phyloP scores from a whole-genome alignment of 2,888 invertebrate species.

The Nephrocerus scutellatus region DNA sequence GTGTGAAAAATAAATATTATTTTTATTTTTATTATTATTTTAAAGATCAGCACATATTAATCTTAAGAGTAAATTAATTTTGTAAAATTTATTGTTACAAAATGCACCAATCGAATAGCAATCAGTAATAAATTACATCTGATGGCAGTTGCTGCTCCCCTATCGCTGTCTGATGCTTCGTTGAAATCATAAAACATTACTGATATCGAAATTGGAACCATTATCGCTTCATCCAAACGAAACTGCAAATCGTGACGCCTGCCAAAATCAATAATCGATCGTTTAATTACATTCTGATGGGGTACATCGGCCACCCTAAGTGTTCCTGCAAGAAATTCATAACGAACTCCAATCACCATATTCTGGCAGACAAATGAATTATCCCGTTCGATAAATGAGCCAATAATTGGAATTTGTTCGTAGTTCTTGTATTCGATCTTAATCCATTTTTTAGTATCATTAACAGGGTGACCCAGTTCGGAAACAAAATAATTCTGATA shows the following conservation, averaged over 20 bases:
- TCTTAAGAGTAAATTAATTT: no score
- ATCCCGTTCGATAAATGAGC: conserved; percentile 27
- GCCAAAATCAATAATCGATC: conserved; percentile 33
- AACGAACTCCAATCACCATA: conserved; percentile 36
- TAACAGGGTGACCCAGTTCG: conserved; percentile 36
- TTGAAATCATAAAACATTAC: conserved; percentile 37
- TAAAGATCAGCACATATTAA: no score
- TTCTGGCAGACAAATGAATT: conserved; percentile 40
- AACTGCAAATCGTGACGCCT: conserved; percentile 40
- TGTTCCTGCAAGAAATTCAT: conserved; percentile 35
- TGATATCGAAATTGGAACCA: conserved; percentile 37
- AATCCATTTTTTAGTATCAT: conserved; percentile 32
- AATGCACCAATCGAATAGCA: no score
- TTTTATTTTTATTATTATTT: no score
- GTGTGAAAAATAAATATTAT: no score
- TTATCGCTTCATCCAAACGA: conserved; percentile 31
- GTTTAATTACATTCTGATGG: conserved; percentile 35
- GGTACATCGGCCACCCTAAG: conserved; percentile 21
- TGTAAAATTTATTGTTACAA: no score
- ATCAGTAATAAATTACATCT: no score
- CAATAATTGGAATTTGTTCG: conserved; percentile 26
- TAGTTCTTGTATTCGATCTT: conserved; percentile 27
- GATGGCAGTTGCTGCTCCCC: neutral
- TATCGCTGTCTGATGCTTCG: neutral
- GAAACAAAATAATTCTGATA: conserved; percentile 28